These are phyloP conservation scores for Amblyraja radiata DNA, from an alignment of 2,797 vertebrate genomes.

Conservation along the genomic window DNA sequence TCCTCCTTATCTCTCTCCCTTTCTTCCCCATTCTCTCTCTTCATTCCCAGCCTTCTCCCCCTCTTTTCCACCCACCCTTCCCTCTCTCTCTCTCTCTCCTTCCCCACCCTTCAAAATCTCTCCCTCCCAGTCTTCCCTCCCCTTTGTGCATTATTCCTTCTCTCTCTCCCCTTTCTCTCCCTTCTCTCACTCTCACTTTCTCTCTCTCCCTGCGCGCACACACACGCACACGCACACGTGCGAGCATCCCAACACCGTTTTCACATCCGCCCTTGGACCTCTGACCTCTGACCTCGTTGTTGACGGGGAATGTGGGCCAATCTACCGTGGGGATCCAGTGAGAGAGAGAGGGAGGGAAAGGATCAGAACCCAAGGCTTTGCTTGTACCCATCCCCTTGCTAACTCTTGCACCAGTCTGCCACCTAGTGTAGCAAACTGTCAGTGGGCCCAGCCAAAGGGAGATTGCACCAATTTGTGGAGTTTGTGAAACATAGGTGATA, in stretches of 20 bases:
- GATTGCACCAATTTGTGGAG: neutral
- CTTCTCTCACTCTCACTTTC: neutral
- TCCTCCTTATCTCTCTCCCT: neutral
- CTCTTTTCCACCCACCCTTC: no score
- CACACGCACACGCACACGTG: no score
- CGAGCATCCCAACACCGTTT: neutral
- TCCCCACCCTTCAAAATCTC: neutral
- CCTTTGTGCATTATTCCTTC: neutral
- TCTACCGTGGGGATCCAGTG: no score
- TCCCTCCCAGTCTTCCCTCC: no score
- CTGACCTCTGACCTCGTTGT: neutral
- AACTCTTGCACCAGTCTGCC: constrained; percentile 14
- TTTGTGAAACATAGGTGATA: no score
- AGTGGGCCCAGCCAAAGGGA: neutral
- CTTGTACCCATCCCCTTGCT: neutral
- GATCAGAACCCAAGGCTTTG: neutral
- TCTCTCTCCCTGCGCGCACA: neutral
- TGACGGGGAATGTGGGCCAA: neutral
- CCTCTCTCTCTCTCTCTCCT: neutral
- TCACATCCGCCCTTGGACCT: neutral
- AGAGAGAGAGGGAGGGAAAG: no score
- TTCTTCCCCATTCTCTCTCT: no score
- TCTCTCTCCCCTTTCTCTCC: neutral
- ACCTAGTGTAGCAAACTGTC: neutral
- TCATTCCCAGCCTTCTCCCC: no score